These are phyloP conservation scores for Pangasianodon hypophthalmus DNA, from an alignment of 2,113 vertebrate genomes.

Conservation along the genomic window DNA sequence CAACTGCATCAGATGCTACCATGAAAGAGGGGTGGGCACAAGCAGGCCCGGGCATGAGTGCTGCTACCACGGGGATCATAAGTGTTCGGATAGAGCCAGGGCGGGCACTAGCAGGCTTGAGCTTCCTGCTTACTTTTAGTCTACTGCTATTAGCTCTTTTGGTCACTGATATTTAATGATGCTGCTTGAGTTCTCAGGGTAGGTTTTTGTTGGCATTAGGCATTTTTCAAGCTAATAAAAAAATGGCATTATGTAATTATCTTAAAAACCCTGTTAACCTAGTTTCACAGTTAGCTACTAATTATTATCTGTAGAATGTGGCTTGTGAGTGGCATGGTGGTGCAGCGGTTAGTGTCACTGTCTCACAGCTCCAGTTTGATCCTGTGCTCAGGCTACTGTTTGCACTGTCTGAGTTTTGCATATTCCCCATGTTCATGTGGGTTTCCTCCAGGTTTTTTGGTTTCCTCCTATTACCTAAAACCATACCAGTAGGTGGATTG, in stretches of 20 bases:
- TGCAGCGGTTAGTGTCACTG: neutral
- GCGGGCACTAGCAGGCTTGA: neutral
- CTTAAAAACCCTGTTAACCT: neutral
- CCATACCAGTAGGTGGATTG: neutral
- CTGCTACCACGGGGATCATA: neutral
- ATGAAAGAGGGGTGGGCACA: conserved; percentile 10
- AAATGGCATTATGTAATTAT: neutral
- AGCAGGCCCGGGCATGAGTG: neutral
- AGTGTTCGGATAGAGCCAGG: neutral
- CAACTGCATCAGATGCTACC: conserved; percentile 46
- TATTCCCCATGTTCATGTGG: neutral
- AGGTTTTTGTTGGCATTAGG: neutral
- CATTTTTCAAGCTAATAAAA: conserved; percentile 14
- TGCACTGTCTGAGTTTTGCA: neutral
- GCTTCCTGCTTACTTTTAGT: neutral
- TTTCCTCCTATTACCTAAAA: neutral
- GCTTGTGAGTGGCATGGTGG: neutral
- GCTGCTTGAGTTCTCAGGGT: neutral
- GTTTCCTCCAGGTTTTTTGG: neutral
- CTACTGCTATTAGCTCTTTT: neutral
- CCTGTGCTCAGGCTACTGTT: neutral
- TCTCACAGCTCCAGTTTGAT: neutral
- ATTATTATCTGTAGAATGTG: neutral
- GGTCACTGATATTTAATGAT: neutral
- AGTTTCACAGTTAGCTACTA: neutral